Evolutionary conservation across 1,140 invertebrate genomes (phyloP), one percentile per base, ranked within the genome.

Genomic region (Ptiloglossa arizonensis): DNA sequence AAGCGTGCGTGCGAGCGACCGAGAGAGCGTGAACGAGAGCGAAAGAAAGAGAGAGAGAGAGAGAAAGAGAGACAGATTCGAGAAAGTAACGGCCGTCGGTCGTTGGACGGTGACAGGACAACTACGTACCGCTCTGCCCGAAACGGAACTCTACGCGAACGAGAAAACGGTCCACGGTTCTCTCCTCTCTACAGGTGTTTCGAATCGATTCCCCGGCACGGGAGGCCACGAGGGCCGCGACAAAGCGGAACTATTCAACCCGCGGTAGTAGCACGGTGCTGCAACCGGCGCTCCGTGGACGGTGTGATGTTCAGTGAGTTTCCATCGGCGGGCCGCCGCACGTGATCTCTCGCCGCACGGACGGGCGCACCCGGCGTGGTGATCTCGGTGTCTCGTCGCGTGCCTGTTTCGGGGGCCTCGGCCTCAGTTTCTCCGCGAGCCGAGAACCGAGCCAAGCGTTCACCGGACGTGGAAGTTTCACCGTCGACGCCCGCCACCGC

Each of bases 121-220:
- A 62, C 24, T 27, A 27, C n/a, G n/a, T n/a, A 35, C n/a, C 38
- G 35, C 22, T 41, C 35, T n/a, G 24, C 32, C 54, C 22, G 71
- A 48, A 54, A 74, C 60, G n/a, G n/a, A n/a, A n/a, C n/a, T n/a
- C n/a, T n/a, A n/a, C n/a, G 62, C 32, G 71, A 66, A 66, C 64
- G 63, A 41, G 63, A 75, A 68, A 38, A 59, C 74, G 67, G n/a
- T n/a, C n/a, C 63, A 44, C 75, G 68, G 67, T 62, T n/a, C n/a
- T n/a, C n/a, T n/a, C n/a, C 52, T 60, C 22, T 60, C 75, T 63
- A 77, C 75, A 77, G 75, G 75, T 77, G 75, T 77, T 71, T 77
- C 73, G 75, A 70, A 77, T 77, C 75, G 75, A 77, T 77, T 69
- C 32, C 22, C 52, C 29, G 35, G 35, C 38, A 41, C 60, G 35